Evolutionary conservation across 2,797 vertebrate species (phyloP).

Genomic region (Chaetophractus vellerosus): DNA sequence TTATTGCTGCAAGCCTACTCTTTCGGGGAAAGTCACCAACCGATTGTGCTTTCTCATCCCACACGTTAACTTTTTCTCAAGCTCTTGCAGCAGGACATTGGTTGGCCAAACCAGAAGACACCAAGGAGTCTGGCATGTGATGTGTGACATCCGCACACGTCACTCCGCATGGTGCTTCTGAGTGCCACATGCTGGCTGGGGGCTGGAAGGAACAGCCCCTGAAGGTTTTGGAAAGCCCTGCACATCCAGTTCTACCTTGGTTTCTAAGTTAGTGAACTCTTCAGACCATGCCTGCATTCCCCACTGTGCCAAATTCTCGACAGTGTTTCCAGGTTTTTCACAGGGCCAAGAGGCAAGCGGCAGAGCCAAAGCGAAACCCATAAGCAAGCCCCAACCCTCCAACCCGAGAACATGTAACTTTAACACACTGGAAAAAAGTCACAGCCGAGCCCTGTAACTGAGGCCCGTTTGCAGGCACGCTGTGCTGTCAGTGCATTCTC

Average conservation of each 20-base stretch:
- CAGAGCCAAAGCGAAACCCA: neutral
- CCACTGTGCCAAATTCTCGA: neutral
- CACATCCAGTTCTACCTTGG: neutral
- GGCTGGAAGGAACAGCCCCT: neutral
- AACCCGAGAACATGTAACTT: neutral
- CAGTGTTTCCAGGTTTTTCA: neutral
- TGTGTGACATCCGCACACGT: neutral
- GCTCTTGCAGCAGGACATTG: neutral
- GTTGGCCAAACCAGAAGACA: neutral
- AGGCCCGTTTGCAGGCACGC: neutral
- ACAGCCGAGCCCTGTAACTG: neutral
- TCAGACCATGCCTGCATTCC: neutral
- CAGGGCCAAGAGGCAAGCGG: neutral
- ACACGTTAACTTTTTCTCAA: neutral
- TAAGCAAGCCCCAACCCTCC: neutral
- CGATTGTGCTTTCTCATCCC: neutral
- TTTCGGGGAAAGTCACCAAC: neutral
- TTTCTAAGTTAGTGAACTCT: neutral
- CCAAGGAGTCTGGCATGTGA: neutral
- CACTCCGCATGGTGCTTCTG: rapidly evolving
- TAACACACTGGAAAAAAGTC: neutral
- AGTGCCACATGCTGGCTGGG: neutral
- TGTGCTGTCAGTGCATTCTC: neutral
- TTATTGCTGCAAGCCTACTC: neutral
- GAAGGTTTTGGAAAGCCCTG: neutral